phyloP scores from a whole-genome alignment of 2,888 invertebrate genomes.

The Polymixis flavicincta region DNA sequence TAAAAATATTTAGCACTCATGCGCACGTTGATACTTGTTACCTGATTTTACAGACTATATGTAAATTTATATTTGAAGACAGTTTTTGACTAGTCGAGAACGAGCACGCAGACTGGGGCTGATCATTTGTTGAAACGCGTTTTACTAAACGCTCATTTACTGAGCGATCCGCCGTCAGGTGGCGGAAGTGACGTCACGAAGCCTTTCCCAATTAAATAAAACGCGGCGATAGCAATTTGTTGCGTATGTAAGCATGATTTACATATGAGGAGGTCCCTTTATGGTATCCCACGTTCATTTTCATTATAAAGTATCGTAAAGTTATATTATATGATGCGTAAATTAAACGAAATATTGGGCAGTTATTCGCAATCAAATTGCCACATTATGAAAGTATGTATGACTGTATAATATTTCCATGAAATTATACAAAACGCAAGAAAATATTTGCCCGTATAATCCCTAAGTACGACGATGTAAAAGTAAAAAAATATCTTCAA shows the following conservation, averaged over 20 bases:
- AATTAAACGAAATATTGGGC: background rate
- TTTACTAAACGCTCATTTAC: too few species aligned
- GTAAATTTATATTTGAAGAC: too few species aligned
- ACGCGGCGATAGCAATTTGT: background rate
- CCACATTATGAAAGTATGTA: background rate
- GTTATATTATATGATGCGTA: background rate
- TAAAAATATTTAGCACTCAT: too few species aligned
- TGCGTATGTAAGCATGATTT: background rate
- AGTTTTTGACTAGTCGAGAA: too few species aligned
- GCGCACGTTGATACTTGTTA: too few species aligned
- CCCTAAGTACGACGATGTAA: slow-evolving; percentile 48
- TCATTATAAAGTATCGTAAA: background rate
- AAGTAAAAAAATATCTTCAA: slow-evolving; percentile 65
- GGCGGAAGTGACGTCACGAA: too few species aligned
- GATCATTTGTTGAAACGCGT: too few species aligned
- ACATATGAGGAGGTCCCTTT: background rate
- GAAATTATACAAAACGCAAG: slow-evolving; percentile 31
- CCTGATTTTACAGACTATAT: too few species aligned
- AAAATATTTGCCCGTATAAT: slow-evolving; percentile 47
- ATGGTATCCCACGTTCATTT: background rate
- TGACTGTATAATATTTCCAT: slow-evolving; percentile 1
- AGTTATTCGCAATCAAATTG: background rate
- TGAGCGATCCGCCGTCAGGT: too few species aligned
- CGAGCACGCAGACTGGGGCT: too few species aligned
- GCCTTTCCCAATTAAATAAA: too few species aligned